phyloP scores from a whole-genome alignment of 1,140 invertebrate species.

The Rhizoglyphus robini region DNA sequence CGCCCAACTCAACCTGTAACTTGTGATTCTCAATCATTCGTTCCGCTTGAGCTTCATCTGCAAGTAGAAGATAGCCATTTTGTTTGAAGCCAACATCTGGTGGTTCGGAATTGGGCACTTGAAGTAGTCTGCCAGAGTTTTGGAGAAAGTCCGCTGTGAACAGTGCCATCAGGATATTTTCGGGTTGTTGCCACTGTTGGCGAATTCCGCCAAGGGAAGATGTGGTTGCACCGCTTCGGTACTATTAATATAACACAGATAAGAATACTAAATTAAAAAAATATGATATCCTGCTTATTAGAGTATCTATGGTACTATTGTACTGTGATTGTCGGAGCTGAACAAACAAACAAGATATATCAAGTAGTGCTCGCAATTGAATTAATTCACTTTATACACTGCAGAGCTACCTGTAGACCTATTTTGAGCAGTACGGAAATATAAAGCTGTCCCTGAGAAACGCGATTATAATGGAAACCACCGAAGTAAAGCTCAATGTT shows the following conservation, averaged over 20 bases:
- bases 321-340: too few relatives aligned
- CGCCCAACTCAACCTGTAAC: slow-evolving; percentile 63
- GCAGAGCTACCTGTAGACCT: too few relatives aligned
- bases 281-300: slow-evolving; percentile 23
- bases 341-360: too few relatives aligned
- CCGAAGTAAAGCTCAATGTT: background rate
- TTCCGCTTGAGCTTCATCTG: slow-evolving; percentile 51
- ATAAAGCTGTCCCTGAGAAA: too few relatives aligned
- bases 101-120: slow-evolving; percentile 43
- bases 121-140: slow-evolving; percentile 56
- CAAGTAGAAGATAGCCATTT: slow-evolving; percentile 72
- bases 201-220: slow-evolving; percentile 69
- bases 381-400: too few relatives aligned
- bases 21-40: slow-evolving; percentile 55
- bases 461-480: slow-evolving; percentile 21
- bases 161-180: slow-evolving; percentile 84
- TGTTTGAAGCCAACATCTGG: slow-evolving; percentile 70
- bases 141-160: slow-evolving; percentile 79
- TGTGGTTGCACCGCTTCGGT: slow-evolving; percentile 54
- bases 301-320: too few relatives aligned
- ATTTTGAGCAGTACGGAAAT: too few relatives aligned
- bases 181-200: slow-evolving; percentile 83
- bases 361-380: too few relatives aligned
- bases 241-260: slow-evolving; percentile 45
- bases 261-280: background rate